A percentile compares a stretch with the other conserved stretches of the same genome.
phyloP scores from a whole-genome alignment of 2,888 invertebrate species.

The Uropetala carovei region DNA sequence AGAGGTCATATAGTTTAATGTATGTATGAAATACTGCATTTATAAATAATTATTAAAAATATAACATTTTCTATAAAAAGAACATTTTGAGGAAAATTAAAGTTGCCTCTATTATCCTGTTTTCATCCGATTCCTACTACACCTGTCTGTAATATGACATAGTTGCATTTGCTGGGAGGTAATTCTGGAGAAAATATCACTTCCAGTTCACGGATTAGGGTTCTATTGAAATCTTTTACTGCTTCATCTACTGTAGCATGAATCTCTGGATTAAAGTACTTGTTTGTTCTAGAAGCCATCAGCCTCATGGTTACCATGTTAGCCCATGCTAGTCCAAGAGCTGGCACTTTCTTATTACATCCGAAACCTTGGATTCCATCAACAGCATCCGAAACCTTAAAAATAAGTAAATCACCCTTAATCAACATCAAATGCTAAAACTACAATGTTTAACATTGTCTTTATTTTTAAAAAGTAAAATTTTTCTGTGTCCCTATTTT shows the following conservation, averaged over 20 bases:
- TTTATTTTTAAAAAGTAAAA: too few species aligned
- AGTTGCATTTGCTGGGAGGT: conserved; percentile 70
- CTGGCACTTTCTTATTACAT: conserved; percentile 75
- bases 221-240: conserved; percentile 68
- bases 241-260: conserved; percentile 71
- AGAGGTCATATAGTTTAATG: too few species aligned
- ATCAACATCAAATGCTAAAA: too few species aligned
- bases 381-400: conserved; percentile 71
- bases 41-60: too few species aligned
- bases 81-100: too few species aligned
- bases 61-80: too few species aligned
- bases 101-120: neutral
- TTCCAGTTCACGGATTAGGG: conserved; percentile 75
- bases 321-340: conserved; percentile 82
- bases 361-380: conserved; percentile 71
- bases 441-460: neutral
- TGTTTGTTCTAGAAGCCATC: conserved; percentile 73
- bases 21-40: too few species aligned
- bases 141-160: conserved; percentile 17
- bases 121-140: neutral
- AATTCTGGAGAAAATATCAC: conserved; percentile 80
- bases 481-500: too few species aligned
- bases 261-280: conserved; percentile 67
- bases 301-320: conserved; percentile 81
- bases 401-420: conserved; percentile 64